phyloP scores from a whole-genome alignment of 2,797 vertebrate genomes.

The Discoglossus pictus region DNA sequence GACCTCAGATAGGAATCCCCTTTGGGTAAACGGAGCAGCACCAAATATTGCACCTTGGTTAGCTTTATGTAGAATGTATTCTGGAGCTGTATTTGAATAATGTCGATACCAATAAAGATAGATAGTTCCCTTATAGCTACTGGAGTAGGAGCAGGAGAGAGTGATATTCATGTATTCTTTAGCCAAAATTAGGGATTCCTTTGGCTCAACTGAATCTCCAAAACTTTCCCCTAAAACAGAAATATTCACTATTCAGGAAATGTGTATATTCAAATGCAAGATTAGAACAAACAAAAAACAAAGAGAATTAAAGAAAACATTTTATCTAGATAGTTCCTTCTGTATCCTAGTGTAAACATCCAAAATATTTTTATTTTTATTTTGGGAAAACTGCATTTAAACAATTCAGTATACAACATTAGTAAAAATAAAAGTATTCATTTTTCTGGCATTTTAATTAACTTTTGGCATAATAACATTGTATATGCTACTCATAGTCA shows the following conservation, averaged over 20 bases:
- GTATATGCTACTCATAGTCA: too few relatives aligned
- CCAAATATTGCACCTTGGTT: neutral
- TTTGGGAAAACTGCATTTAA: neutral
- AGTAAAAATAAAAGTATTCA: too few relatives aligned
- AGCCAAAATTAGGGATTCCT: neutral
- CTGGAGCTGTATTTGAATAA: neutral
- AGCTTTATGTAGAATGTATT: too few relatives aligned
- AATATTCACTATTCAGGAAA: too few relatives aligned
- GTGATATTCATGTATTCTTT: neutral
- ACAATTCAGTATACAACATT: too few relatives aligned
- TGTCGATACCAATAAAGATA: slow-evolving; percentile 15
- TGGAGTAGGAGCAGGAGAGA: neutral
- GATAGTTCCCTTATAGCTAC: neutral
- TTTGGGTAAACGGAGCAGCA: slow-evolving; percentile 30
- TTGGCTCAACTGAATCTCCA: neutral
- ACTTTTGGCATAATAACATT: too few relatives aligned
- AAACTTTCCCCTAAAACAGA: neutral
- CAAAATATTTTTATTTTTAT: neutral
- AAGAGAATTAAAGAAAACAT: too few relatives aligned
- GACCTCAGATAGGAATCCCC: slow-evolving; percentile 29
- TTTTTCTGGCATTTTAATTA: too few relatives aligned
- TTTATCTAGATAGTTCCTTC: neutral
- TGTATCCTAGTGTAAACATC: neutral
- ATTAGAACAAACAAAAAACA: too few relatives aligned
- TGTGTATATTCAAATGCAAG: too few relatives aligned